Evolutionary conservation across 2,113 vertebrate genomes (phyloP), one percentile per base, ranked within the genome.

Genomic region (Leuciscus idus): DNA sequence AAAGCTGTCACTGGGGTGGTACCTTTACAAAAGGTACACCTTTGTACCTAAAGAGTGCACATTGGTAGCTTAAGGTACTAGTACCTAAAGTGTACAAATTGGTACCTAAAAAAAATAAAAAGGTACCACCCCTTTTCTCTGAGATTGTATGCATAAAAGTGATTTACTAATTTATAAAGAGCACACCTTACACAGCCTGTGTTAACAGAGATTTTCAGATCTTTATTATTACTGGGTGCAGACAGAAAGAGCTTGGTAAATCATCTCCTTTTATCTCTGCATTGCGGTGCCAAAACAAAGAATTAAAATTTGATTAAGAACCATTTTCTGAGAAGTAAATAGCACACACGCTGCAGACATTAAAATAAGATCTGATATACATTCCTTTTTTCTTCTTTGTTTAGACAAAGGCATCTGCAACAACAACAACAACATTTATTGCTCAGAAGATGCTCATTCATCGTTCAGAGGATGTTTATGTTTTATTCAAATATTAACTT

Each of bases 151-250:
- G 19, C 23, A 43, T 59, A 79, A 64, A 36, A 28, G 36, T 64
- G 3, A 26, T 46, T 62, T 43, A 39, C 33, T 36, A 5, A 43
- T 80, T 80, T 80, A 83, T 52, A 50, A 57, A 57, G 57, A 77
- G 6, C 28, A 68, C 39, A 28, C 52, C 28, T 77, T 76, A 70
- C 17, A 46, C 26, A 1, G 36, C 52, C 21, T 64, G 39, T 62
- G 11, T 48, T 61, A 68, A 39, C 26, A 46, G 21, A 68, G 28
- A 78, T 70, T 66, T 11, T 21, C 8, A 26, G 17, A 43, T 6
- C 15, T 79, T 85, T 57, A 79, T 66, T 79, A 77, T 50, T 13
- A 62, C 57, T 36, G 23, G 43, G 43, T 28, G 52, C 17, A 79
- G 4, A 57, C 10, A 79, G 4, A 57, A 84, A 59, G 23, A 4